phyloP scores from a whole-genome alignment of 53 echinoderm and acorn worm genomes.

The Zoroaster sp. region DNA sequence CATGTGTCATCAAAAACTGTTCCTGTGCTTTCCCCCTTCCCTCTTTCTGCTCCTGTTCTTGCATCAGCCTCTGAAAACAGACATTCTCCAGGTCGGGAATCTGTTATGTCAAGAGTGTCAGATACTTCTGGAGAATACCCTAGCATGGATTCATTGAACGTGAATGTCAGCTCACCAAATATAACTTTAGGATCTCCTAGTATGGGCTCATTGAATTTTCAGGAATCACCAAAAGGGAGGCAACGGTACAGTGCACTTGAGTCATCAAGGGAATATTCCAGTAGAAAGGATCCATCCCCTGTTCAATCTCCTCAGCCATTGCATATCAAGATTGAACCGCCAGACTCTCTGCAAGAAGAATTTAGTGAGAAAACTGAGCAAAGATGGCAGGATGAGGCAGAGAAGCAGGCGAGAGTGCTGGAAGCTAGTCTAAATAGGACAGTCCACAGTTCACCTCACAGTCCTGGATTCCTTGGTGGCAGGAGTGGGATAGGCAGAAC shows the following conservation, averaged over 20 bases:
- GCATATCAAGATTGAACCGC: slow-evolving; percentile 45
- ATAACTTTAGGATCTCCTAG: slow-evolving; percentile 2
- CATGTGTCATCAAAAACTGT: slow-evolving; percentile 45
- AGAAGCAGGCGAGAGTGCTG: slow-evolving; percentile 25
- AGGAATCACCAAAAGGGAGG: neutral
- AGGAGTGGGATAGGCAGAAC: slow-evolving; percentile 16
- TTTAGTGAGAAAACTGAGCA: neutral
- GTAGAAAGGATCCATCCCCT: slow-evolving; percentile 16
- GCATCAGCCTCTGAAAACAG: neutral
- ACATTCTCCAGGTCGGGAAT: slow-evolving; percentile 5
- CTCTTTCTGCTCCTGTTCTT: neutral
- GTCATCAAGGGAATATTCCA: neutral
- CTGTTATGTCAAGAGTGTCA: neutral
- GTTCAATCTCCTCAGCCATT: slow-evolving; percentile 8
- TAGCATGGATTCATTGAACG: neutral
- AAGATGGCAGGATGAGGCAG: neutral
- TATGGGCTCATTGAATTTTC: neutral
- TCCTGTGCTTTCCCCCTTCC: slow-evolving; percentile 39
- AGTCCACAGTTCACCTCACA: neutral
- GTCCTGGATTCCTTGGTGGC: neutral
- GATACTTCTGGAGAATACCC: no score
- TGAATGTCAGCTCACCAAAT: neutral
- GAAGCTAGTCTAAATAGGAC: slow-evolving; percentile 17
- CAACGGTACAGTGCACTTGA: slow-evolving; percentile 3
- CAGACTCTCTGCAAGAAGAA: neutral